Percentiles rank a stretch among this genome's conserved stretches.
These are phyloP conservation scores for Nothobranchius furzeri DNA, from an alignment of 2,113 vertebrate genomes.

Conservation along the genomic window DNA sequence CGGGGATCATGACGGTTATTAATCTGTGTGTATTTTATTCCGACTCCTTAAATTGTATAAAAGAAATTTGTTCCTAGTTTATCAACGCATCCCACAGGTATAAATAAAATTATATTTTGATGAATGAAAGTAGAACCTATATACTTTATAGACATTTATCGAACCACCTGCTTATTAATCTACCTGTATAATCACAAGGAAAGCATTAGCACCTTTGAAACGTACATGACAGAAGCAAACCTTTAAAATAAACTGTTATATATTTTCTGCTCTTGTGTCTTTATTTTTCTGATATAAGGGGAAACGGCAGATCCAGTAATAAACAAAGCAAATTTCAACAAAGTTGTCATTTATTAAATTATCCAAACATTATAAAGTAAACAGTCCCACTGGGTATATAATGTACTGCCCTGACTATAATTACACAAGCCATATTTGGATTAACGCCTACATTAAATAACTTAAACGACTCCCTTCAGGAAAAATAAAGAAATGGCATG, in stretches of 20 bases:
- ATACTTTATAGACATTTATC: slow-evolving; percentile 67
- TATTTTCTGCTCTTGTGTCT: slow-evolving; percentile 47
- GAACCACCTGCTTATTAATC: slow-evolving; percentile 66
- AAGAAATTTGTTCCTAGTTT: slow-evolving; percentile 43
- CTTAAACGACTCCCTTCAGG: slow-evolving; percentile 54
- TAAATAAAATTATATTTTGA: slow-evolving; percentile 71
- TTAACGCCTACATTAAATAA: slow-evolving; percentile 66
- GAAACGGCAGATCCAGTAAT: background rate
- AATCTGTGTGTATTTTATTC: slow-evolving; percentile 36
- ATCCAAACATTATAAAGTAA: slow-evolving; percentile 68
- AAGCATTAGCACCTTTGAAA: slow-evolving; percentile 75
- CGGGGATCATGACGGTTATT: slow-evolving; percentile 38
- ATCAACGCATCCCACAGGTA: slow-evolving; percentile 40
- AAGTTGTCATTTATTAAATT: slow-evolving; percentile 76
- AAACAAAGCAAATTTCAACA: slow-evolving; percentile 54
- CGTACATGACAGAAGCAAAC: slow-evolving; percentile 68
- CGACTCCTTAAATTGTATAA: slow-evolving; percentile 43
- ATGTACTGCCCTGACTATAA: slow-evolving; percentile 43
- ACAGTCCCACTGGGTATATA: slow-evolving; percentile 60
- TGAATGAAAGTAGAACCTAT: slow-evolving; percentile 60
- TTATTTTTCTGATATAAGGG: slow-evolving; percentile 11
- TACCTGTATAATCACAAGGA: slow-evolving; percentile 69
- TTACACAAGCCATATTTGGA: slow-evolving; percentile 61
- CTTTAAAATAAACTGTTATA: slow-evolving; percentile 82
- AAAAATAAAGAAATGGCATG: slow-evolving; percentile 65